phyloP scores from a whole-genome alignment of 2,113 vertebrate species.

The Lophochroa leadbeateri region DNA sequence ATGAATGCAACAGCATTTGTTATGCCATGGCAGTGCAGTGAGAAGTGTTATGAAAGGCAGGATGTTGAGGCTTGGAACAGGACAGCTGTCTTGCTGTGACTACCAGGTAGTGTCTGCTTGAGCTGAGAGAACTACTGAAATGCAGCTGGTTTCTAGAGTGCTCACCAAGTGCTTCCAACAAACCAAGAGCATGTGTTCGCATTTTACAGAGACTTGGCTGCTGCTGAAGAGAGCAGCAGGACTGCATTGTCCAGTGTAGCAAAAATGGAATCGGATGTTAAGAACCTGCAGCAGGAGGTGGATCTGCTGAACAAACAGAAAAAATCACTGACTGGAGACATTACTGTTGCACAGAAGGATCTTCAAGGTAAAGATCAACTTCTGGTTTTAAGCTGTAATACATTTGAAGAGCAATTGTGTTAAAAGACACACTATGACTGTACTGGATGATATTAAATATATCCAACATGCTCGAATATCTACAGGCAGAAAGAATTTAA shows the following conservation, averaged over 20 bases:
- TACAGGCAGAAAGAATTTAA: not conserved
- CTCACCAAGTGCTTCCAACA: not conserved
- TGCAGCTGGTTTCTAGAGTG: not conserved
- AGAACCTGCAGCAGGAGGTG: conserved; percentile 70
- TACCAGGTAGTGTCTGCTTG: not conserved
- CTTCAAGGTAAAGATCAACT: conserved; percentile 63
- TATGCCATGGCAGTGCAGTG: not conserved
- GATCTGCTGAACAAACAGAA: conserved; percentile 65
- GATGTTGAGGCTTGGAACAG: not conserved
- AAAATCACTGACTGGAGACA: conserved; percentile 48
- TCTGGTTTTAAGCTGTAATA: not conserved
- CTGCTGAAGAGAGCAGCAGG: conserved; percentile 68
- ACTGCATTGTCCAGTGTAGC: conserved; percentile 23
- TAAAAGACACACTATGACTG: not conserved
- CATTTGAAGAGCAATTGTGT: not conserved
- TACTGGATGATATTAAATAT: not conserved
- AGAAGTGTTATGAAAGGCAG: not conserved
- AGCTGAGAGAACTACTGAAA: not conserved
- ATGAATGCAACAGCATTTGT: not conserved
- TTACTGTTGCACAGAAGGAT: conserved; percentile 41
- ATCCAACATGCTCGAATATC: not conserved
- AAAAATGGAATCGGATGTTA: conserved; percentile 56
- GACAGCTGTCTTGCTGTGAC: not conserved
- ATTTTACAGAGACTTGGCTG: conserved; percentile 68
- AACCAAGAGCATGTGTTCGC: not conserved